Conservation (phyloP, 2,888 invertebrate species). For the Rapana venosa region DNA sequence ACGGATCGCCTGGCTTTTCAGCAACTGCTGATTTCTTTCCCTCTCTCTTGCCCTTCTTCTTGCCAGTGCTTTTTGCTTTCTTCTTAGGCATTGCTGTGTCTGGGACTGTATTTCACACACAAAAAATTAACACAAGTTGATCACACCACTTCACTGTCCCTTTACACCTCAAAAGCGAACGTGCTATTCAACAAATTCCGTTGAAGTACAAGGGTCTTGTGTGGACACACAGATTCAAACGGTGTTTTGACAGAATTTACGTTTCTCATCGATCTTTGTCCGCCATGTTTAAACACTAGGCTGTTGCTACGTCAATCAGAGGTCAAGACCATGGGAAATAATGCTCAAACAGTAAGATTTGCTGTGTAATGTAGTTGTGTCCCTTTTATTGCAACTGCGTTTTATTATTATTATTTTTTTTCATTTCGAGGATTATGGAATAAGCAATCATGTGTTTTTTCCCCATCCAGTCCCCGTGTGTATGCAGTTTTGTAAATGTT, state of each 20-base stretch:
- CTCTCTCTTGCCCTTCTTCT: slow-evolving; percentile 37
- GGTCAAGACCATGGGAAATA: not conserved
- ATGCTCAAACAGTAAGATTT: not conserved
- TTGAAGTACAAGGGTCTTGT: not conserved
- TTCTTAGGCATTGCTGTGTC: slow-evolving; percentile 31
- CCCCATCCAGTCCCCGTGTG: not conserved
- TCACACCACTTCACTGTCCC: not conserved
- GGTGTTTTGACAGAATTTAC: not conserved
- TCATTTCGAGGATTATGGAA: no score
- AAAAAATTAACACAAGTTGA: not conserved
- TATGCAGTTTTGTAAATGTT: no score
- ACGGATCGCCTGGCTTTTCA: slow-evolving; percentile 33
- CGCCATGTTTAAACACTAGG: not conserved
- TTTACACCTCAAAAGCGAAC: not conserved
- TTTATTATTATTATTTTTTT: no score
- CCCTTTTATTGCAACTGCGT: not conserved
- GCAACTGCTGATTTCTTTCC: slow-evolving; percentile 14
- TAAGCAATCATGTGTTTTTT: no score
- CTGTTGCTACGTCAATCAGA: slow-evolving; percentile 5
- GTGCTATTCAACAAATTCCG: not conserved
- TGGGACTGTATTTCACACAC: not conserved
- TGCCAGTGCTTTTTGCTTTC: slow-evolving; percentile 33
- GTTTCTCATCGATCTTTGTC: not conserved
- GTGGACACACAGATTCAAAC: not conserved
- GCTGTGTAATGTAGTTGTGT: not conserved